phyloP scores from a whole-genome alignment of 1,140 invertebrate genomes.

The Heterodera schachtii region DNA sequence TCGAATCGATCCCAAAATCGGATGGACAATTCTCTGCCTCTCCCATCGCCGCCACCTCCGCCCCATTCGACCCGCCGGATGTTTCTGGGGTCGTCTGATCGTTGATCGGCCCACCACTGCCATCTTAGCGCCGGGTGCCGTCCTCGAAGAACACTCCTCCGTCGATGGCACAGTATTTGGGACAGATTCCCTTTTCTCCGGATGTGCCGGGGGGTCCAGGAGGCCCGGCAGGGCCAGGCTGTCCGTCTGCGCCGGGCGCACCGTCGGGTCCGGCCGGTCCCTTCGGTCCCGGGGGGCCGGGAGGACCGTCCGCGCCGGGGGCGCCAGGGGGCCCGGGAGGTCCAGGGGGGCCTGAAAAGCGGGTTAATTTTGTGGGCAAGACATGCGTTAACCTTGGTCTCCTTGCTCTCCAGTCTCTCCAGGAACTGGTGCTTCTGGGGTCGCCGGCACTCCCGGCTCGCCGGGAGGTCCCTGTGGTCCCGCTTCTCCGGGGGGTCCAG shows the following conservation, averaged over 20 bases:
- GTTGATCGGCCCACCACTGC: conserved; percentile 6
- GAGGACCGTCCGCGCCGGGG: conserved; percentile 51
- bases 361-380: background rate
- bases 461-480: conserved; percentile 55
- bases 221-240: conserved; percentile 42
- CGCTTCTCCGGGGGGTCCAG: conserved; percentile 38
- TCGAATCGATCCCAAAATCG: background rate
- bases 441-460: conserved; percentile 56
- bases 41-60: conserved; percentile 29
- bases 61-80: conserved; percentile 2
- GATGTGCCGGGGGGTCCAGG: conserved; percentile 52
- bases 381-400: conserved; percentile 49
- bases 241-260: conserved; percentile 48
- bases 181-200: conserved; percentile 61
- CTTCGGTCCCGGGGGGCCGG: conserved; percentile 53
- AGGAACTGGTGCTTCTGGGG: conserved; percentile 57
- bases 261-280: conserved; percentile 53
- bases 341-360: background rate
- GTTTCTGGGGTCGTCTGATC: background rate
- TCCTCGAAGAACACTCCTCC: conserved; percentile 56
- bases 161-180: conserved; percentile 57
- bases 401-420: conserved; percentile 63
- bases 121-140: conserved; percentile 59
- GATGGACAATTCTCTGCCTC: background rate
- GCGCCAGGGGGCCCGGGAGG: conserved; percentile 48